A percentile compares a stretch with the other conserved stretches of the same genome.
These are phyloP conservation scores for Cheilosia impressa DNA, from an alignment of 2,888 invertebrate genomes.

Conservation along the genomic window DNA sequence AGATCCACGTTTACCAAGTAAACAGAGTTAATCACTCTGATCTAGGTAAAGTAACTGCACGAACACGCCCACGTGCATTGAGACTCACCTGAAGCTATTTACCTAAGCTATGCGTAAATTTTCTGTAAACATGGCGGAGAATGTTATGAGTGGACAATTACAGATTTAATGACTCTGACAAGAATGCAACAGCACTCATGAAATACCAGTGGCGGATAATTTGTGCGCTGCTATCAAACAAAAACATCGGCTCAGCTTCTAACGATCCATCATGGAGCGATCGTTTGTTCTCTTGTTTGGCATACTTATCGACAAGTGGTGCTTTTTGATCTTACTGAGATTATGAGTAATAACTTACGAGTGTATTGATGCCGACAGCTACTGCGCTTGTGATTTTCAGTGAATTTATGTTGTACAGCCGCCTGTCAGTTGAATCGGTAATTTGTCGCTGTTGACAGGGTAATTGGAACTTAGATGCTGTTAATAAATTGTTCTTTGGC, in stretches of 20 bases:
- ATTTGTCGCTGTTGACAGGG: no score
- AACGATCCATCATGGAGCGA: slow-evolving; percentile 12
- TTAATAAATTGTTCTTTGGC: no score
- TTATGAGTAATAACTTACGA: no score
- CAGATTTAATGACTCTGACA: slow-evolving; percentile 9
- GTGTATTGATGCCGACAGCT: no score
- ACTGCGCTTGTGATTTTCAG: no score
- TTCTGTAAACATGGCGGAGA: slow-evolving; percentile 6
- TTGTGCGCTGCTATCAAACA: neutral
- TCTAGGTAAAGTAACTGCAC: slow-evolving; percentile 3
- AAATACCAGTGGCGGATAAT: slow-evolving; percentile 3
- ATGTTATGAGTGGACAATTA: neutral
- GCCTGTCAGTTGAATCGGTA: no score
- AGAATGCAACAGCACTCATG: slow-evolving; percentile 12
- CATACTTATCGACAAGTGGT: no score
- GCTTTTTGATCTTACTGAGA: no score
- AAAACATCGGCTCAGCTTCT: neutral
- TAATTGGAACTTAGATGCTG: no score
- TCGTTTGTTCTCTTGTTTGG: slow-evolving; percentile 4
- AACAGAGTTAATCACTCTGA: neutral
- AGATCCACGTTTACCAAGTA: slow-evolving; percentile 18
- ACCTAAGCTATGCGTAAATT: slow-evolving; percentile 22
- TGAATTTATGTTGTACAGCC: no score
- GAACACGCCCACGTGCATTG: slow-evolving; percentile 4
- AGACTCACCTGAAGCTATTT: slow-evolving; percentile 9